phyloP scores from a whole-genome alignment of 2,888 invertebrate species.

The Prosopocoilus inquinatus region DNA sequence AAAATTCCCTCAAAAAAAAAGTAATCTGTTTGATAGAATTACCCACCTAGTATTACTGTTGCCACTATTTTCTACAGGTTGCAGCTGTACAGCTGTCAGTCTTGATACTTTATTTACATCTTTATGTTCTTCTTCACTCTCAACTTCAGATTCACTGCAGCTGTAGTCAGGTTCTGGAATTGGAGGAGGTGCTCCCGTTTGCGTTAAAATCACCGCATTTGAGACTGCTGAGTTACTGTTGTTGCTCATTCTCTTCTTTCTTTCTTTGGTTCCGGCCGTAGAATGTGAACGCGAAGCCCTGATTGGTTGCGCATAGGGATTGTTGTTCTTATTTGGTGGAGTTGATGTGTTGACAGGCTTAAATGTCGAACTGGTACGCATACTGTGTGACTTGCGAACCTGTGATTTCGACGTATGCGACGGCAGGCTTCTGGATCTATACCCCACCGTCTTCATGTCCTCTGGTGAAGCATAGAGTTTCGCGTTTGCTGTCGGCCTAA shows the following conservation, averaged over 20 bases:
- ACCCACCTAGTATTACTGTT: conserved; percentile 69
- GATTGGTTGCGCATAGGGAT: conserved; percentile 62
- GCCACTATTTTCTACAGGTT: conserved; percentile 67
- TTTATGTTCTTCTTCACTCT: conserved; percentile 52
- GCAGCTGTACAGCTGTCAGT: conserved; percentile 45
- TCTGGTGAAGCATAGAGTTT: conserved; percentile 88
- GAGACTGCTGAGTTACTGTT: conserved; percentile 46
- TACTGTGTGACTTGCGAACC: conserved; percentile 62
- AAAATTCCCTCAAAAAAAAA: too few species aligned
- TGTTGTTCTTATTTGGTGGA: conserved; percentile 40
- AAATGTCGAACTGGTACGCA: conserved; percentile 55
- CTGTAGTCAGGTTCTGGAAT: conserved; percentile 92
- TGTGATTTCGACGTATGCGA: conserved; percentile 58
- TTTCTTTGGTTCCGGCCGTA: conserved; percentile 45
- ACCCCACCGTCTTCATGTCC: conserved; percentile 73
- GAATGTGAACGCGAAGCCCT: conserved; percentile 49
- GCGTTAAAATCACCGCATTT: conserved; percentile 39
- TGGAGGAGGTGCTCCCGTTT: conserved; percentile 56
- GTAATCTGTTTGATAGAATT: neutral
- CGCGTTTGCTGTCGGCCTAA: conserved; percentile 82
- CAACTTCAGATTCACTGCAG: conserved; percentile 79
- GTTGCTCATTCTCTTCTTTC: conserved; percentile 45
- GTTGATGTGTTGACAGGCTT: conserved; percentile 52
- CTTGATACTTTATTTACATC: conserved; percentile 56
- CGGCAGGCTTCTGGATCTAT: conserved; percentile 56